These are phyloP conservation scores for Sturmia bella DNA, from an alignment of 2,888 invertebrate species.

Conservation along the genomic window DNA sequence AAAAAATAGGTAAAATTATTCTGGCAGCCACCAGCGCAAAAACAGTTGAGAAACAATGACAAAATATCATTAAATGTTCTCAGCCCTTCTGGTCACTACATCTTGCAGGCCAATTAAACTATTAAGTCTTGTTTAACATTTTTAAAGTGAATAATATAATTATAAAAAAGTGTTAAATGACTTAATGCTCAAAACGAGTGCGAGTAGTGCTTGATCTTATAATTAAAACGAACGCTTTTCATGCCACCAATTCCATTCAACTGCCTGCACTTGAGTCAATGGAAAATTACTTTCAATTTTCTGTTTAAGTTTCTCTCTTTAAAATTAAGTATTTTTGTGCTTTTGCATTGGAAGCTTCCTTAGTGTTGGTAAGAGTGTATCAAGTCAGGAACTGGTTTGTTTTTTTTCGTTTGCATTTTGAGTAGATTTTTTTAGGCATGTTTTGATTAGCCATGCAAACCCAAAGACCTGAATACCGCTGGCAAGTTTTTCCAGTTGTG, in stretches of 20 bases:
- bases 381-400: slow-evolving; percentile 67
- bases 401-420: slow-evolving; percentile 9
- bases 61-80: neutral
- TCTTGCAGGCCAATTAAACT: neutral
- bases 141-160: slow-evolving; percentile 41
- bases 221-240: slow-evolving; percentile 20
- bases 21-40: no score
- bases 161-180: slow-evolving; percentile 25
- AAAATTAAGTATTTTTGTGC: slow-evolving; percentile 10
- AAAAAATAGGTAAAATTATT: no score
- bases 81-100: neutral
- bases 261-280: slow-evolving; percentile 28
- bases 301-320: slow-evolving; percentile 23
- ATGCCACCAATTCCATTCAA: neutral
- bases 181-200: neutral
- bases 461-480: slow-evolving; percentile 65
- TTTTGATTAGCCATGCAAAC: slow-evolving; percentile 61
- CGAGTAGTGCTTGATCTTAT: neutral
- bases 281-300: slow-evolving; percentile 70
- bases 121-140: no score
- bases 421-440: slow-evolving; percentile 2
- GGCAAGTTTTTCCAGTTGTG: slow-evolving; percentile 45
- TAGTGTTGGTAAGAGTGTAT: slow-evolving; percentile 41
- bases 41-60: neutral
- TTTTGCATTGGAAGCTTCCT: slow-evolving; percentile 47